These are phyloP conservation scores for Ischnura elegans DNA, from an alignment of 2,888 invertebrate species.

Conservation along the genomic window DNA sequence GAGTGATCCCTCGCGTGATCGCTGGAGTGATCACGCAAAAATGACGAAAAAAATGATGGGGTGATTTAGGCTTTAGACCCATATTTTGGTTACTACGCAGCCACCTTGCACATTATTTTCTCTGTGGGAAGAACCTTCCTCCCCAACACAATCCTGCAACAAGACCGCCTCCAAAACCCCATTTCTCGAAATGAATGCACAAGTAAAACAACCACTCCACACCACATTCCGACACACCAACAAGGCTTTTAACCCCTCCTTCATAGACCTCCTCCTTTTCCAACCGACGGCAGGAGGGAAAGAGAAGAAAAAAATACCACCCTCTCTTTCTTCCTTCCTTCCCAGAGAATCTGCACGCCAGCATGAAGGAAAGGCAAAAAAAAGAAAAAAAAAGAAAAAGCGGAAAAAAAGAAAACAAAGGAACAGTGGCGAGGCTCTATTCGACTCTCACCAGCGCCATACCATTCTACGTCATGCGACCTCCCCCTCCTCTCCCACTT, in stretches of 20 bases:
- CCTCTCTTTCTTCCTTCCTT: not conserved
- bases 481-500: constrained; percentile 56
- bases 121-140: not conserved
- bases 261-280: too few species aligned
- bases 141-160: not conserved
- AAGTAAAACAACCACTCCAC: not conserved
- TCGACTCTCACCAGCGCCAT: not conserved
- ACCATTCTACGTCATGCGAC: not conserved
- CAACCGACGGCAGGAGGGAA: too few species aligned
- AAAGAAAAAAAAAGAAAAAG: not conserved
- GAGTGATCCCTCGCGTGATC: too few species aligned
- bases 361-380: too few species aligned
- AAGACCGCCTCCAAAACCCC: too few species aligned
- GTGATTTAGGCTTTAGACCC: too few species aligned
- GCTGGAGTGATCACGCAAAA: too few species aligned
- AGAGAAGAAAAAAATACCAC: too few species aligned
- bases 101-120: too few species aligned
- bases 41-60: too few species aligned
- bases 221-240: not conserved
- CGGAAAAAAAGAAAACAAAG: not conserved
- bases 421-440: not conserved
- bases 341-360: not conserved
- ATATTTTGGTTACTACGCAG: too few species aligned
- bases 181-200: not conserved
- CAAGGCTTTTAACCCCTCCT: not conserved